Conservation (phyloP, 2,113 vertebrate species). For the Thalassoma bifasciatum region DNA sequence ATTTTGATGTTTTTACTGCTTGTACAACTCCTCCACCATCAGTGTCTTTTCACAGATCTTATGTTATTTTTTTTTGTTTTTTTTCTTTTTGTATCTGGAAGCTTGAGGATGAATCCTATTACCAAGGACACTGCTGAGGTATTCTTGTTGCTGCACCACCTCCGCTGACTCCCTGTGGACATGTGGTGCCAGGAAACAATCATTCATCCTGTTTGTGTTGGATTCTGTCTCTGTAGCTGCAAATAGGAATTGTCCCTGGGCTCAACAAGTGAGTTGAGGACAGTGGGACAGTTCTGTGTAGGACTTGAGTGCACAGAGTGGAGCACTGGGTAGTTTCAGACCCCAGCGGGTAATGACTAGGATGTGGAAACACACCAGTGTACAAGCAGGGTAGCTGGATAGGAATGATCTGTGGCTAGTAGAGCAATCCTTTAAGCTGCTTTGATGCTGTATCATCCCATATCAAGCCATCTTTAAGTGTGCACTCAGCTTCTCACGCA, state of each 20-base stretch:
- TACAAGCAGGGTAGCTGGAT: neutral
- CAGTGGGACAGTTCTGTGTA: neutral
- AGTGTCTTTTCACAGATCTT: neutral
- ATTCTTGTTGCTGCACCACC: conserved; percentile 15
- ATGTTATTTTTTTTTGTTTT: conserved; percentile 8
- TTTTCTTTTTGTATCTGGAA: neutral
- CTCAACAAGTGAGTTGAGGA: conserved; percentile 5
- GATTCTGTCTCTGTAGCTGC: conserved; percentile 2
- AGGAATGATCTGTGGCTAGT: neutral
- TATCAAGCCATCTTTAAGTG: conserved; percentile 16
- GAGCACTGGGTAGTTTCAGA: neutral
- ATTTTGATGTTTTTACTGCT: conserved; percentile 2
- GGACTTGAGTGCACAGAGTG: neutral
- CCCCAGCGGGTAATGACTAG: neutral
- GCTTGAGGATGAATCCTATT: conserved; percentile 18
- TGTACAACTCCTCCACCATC: neutral
- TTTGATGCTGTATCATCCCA: conserved; percentile 21
- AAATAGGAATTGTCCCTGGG: neutral
- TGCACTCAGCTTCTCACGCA: conserved; percentile 8
- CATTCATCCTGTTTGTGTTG: conserved; percentile 20
- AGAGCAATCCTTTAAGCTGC: conserved; percentile 24
- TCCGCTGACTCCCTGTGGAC: conserved; percentile 1
- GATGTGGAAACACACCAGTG: neutral
- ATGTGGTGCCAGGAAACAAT: conserved; percentile 1
- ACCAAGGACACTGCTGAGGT: conserved; percentile 7